Conservation (phyloP, 2,888 invertebrate genomes). For the Priocnemis perturbator region DNA sequence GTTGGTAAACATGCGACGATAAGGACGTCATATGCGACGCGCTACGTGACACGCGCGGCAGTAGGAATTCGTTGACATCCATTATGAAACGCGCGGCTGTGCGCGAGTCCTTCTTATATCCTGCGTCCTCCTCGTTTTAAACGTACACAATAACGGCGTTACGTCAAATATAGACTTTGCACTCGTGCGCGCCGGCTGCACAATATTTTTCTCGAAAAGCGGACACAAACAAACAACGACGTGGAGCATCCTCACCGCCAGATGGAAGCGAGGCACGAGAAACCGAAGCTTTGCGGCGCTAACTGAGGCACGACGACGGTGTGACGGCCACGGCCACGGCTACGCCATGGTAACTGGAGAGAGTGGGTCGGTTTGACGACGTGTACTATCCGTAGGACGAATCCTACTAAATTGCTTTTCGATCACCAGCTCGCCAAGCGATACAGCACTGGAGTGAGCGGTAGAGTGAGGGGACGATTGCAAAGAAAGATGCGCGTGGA, state of each 20-base stretch:
- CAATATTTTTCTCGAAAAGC: constrained; percentile 36
- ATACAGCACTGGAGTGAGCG: constrained; percentile 5
- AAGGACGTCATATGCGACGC: too few species aligned
- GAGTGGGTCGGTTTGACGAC: constrained; percentile 15
- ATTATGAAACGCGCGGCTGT: too few species aligned
- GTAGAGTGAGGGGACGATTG: neutral
- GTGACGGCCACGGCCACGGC: neutral
- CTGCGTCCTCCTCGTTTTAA: neutral
- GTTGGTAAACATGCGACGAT: too few species aligned
- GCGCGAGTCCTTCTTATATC: too few species aligned
- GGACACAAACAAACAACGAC: neutral
- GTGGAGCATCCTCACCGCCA: neutral
- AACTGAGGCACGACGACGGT: constrained; percentile 9
- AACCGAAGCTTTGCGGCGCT: neutral
- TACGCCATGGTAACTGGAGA: constrained; percentile 10
- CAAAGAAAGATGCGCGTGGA: constrained; percentile 1
- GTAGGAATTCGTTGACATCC: too few species aligned
- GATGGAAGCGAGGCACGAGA: constrained; percentile 5
- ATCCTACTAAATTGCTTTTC: constrained; percentile 56
- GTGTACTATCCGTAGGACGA: constrained; percentile 24
- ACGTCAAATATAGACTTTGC: constrained; percentile 50
- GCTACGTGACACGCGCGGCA: too few species aligned
- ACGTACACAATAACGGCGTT: constrained; percentile 32
- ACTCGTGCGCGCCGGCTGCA: constrained; percentile 25
- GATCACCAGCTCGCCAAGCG: constrained; percentile 40